Conservation (phyloP, 2,888 invertebrate species). For the Uropetala carovei region DNA sequence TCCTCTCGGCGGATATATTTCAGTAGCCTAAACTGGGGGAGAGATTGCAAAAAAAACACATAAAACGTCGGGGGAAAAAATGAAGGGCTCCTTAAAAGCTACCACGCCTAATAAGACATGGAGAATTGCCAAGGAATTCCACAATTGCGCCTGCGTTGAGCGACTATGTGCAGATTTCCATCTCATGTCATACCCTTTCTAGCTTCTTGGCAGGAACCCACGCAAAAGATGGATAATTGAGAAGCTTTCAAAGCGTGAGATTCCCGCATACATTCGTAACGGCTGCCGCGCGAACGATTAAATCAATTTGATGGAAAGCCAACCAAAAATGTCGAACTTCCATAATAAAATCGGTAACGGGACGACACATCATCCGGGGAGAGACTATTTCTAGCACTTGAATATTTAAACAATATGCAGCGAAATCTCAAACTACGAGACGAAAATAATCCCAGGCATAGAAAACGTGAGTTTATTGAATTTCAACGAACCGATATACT, state of each 20-base stretch:
- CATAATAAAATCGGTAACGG: too few relatives aligned
- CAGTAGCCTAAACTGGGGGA: not conserved
- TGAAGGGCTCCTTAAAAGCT: not conserved
- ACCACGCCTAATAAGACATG: not conserved
- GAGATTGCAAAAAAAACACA: not conserved
- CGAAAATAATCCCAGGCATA: too few relatives aligned
- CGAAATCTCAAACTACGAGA: too few relatives aligned
- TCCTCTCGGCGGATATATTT: not conserved
- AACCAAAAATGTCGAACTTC: not conserved
- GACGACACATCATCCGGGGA: too few relatives aligned
- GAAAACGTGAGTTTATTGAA: too few relatives aligned
- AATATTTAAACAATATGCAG: too few relatives aligned
- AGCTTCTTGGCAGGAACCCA: not conserved
- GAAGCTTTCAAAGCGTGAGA: not conserved
- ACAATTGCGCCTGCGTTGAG: not conserved
- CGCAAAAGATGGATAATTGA: not conserved
- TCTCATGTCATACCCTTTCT: not conserved
- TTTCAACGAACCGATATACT: too few relatives aligned
- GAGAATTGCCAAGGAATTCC: not conserved
- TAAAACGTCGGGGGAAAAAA: not conserved
- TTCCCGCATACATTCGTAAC: not conserved
- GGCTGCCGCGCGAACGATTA: not conserved
- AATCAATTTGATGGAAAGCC: not conserved
- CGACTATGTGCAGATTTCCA: not conserved
- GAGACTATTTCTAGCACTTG: too few relatives aligned